Percentiles rank a stretch among this genome's conserved stretches.
phyloP scores from a whole-genome alignment of 2,113 vertebrate species.

The Piaya cayana region DNA sequence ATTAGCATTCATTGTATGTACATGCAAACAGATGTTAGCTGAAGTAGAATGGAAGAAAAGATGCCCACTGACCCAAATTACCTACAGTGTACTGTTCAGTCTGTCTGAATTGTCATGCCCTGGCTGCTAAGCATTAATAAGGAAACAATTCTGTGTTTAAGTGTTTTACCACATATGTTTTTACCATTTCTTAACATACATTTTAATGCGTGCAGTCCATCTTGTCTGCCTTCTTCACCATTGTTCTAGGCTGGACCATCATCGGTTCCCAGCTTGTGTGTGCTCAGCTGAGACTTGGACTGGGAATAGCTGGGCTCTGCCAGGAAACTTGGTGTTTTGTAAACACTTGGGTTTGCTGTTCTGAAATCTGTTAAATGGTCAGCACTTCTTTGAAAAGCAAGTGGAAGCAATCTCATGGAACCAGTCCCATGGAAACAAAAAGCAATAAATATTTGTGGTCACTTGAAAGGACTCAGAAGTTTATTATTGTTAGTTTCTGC shows the following conservation, averaged over 20 bases:
- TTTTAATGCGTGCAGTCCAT: neutral
- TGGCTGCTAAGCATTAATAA: neutral
- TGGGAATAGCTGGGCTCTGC: neutral
- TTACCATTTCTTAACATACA: neutral
- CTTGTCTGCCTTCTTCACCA: neutral
- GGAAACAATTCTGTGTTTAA: neutral
- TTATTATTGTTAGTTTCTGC: neutral
- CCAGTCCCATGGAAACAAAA: conserved; percentile 2
- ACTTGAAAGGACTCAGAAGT: conserved; percentile 2
- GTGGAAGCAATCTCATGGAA: conserved; percentile 17
- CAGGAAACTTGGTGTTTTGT: conserved; percentile 28
- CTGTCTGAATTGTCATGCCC: neutral
- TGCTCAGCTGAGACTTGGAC: conserved; percentile 12
- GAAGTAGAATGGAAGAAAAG: neutral
- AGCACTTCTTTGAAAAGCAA: conserved; percentile 2
- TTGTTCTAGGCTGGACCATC: neutral
- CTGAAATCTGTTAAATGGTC: conserved; percentile 20
- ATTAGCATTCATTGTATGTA: neutral
- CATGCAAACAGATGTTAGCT: neutral
- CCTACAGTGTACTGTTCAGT: neutral
- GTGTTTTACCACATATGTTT: neutral
- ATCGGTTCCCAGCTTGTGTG: neutral
- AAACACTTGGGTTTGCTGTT: conserved; percentile 24
- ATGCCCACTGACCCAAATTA: conserved; percentile 40
- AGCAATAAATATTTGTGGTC: conserved; percentile 5